Base-by-base conservation (phyloP, 2,113 vertebrate genomes). In the Cottus gobio region DNA sequence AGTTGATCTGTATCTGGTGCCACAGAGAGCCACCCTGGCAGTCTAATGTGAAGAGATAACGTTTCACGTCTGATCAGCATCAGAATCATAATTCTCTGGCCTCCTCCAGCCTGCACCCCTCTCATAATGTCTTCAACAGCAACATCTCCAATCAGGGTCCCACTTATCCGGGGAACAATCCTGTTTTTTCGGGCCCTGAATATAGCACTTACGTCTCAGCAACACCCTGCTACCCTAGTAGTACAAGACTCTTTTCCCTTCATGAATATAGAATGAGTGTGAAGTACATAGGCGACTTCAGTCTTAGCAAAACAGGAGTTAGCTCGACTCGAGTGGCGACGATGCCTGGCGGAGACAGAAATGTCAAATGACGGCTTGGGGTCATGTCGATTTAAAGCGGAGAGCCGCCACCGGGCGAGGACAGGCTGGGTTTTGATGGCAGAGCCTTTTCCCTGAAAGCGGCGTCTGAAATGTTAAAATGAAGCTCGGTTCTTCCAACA, bases 241-340 rank as follows among this genome's bases (percentile, higher is more conserved):
- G 75, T 60, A 18, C 28, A 72, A 46, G 46, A 75, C 46, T 75
- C 30, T 69, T 78, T 71, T 30, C 52, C 68, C 74, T 60, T 89
- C 78, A 88, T 91, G 67, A 91, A 93, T 89, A 77, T 67, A 65
- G 46, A 77, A 90, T 92, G 82, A 85, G 74, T 64, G 75, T 74
- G 42, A 86, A 69, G 66, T 66, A 61, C 66, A 74, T 5, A 50
- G 46, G 67, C 52, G 75, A 69, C 74, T 70, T 74, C 58, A 77
- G 69, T 46, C 42, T 1, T 8, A 34, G 42, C 68, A 86, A 73
- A 84, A 85, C 73, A 86, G 13, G 13, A 56, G 30, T n/a, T 34
- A 44, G 48, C 57, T 54, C 20, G 28, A 58, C 34, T 37, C 3
- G 3, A 39, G 44, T 26, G 18, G 30, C 31, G 71, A 78, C 57